These are phyloP conservation scores for Kryptolebias ocellatus DNA, from an alignment of 2,797 vertebrate genomes.

Conservation along the genomic window DNA sequence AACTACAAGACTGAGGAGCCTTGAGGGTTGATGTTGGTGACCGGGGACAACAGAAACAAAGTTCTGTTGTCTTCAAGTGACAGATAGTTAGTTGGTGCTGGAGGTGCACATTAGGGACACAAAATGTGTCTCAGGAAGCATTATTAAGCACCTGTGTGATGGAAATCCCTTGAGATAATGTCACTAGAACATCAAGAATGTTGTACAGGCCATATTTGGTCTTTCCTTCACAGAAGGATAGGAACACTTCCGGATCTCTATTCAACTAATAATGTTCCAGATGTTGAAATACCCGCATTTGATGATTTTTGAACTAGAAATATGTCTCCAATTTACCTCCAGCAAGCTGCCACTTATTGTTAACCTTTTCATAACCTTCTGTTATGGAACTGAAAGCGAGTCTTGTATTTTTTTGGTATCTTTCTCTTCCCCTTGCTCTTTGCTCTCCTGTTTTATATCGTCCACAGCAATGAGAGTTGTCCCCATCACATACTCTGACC, in stretches of 20 bases:
- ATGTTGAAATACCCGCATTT: conserved; percentile 7
- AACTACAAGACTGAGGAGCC: conserved; percentile 14
- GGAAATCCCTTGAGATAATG: conserved; percentile 43
- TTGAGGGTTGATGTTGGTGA: not conserved
- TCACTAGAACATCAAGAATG: conserved; percentile 1
- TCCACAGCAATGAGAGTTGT: no score
- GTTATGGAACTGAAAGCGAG: no score
- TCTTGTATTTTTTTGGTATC: no score
- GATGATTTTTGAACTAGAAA: conserved; percentile 3
- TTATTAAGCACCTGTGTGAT: conserved; percentile 51
- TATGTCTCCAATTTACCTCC: not conserved
- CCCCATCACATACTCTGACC: no score
- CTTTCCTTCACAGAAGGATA: conserved; percentile 30
- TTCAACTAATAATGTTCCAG: conserved; percentile 6
- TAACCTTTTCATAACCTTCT: no score
- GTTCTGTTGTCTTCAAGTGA: conserved; percentile 44
- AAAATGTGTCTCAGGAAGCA: conserved; percentile 26
- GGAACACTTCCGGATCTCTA: conserved; percentile 21
- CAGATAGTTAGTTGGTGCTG: conserved; percentile 42
- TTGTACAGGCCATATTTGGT: conserved; percentile 21
- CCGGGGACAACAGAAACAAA: conserved; percentile 24
- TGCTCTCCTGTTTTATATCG: no score
- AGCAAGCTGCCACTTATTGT: no score
- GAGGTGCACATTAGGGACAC: conserved; percentile 27
- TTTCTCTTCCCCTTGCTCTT: no score